Percentiles rank a stretch among this genome's conserved stretches.
phyloP scores from a whole-genome alignment of 2,797 vertebrate genomes.

The Loris lydekkerianus region DNA sequence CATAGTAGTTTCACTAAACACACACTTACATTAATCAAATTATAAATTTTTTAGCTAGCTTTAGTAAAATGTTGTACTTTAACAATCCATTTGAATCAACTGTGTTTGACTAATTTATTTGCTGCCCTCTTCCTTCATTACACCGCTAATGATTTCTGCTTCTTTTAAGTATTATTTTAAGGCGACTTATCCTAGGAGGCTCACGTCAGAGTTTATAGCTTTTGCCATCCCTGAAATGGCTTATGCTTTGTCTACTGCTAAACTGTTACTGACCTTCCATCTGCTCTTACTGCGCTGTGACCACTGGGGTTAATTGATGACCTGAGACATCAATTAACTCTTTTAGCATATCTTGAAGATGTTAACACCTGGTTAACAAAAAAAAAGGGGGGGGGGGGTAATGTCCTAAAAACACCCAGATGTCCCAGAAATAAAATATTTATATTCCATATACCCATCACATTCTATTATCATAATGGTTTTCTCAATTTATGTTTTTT shows the following conservation, averaged over 20 bases:
- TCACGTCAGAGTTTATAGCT: neutral
- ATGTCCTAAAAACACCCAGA: neutral
- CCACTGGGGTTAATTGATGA: conserved; percentile 39
- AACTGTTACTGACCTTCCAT: conserved; percentile 44
- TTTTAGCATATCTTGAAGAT: neutral
- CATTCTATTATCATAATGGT: neutral
- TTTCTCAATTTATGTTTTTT: neutral
- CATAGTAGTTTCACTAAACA: neutral
- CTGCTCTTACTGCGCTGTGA: neutral
- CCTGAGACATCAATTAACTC: conserved; percentile 6
- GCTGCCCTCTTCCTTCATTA: neutral
- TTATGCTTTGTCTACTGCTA: neutral
- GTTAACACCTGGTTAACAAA: neutral
- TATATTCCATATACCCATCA: neutral
- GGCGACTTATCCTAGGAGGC: neutral
- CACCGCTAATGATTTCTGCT: neutral
- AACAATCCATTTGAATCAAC: neutral
- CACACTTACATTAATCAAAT: neutral
- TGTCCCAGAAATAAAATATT: neutral
- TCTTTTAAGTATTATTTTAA: conserved; percentile 31
- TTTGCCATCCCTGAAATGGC: conserved; percentile 11
- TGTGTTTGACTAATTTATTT: neutral
- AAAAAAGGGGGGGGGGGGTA: too few relatives aligned
- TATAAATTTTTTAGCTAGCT: neutral
- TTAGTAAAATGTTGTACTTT: neutral